Evolutionary conservation across 2,888 invertebrate genomes (phyloP).

Genomic region (Hetaerina titia): DNA sequence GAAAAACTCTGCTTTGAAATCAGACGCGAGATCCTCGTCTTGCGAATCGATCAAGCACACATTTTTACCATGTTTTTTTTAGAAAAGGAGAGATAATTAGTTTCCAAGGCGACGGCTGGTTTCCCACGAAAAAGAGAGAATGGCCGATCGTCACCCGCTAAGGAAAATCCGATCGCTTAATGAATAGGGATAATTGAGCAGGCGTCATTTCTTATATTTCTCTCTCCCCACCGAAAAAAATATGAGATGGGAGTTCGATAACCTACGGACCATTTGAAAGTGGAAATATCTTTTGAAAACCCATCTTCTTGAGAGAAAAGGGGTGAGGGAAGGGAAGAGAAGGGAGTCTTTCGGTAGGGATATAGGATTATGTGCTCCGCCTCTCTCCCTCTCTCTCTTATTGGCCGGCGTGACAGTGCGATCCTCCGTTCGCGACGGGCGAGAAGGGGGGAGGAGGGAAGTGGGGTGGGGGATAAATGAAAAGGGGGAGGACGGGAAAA

Average conservation of each 20-base stretch:
- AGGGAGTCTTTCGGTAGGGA: background rate
- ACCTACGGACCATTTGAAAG: background rate
- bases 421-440: background rate
- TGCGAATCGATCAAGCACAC: background rate
- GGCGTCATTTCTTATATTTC: background rate
- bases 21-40: background rate
- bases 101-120: background rate
- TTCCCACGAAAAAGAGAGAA: background rate
- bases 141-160: background rate
- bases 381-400: background rate
- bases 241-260: background rate
- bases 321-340: background rate
- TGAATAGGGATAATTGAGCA: background rate
- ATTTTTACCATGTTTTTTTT: background rate
- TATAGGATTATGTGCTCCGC: background rate
- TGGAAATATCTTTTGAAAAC: background rate
- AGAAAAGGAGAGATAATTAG: background rate
- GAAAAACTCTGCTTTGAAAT: background rate
- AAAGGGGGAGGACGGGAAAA: background rate
- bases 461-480: background rate
- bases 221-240: background rate
- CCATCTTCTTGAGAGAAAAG: background rate
- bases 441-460: background rate
- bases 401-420: background rate
- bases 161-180: too few species aligned